Evolutionary conservation across 2,113 vertebrate species (phyloP), one percentile per base, ranked within the genome.

Genomic region (Deroptyus accipitrinus): DNA sequence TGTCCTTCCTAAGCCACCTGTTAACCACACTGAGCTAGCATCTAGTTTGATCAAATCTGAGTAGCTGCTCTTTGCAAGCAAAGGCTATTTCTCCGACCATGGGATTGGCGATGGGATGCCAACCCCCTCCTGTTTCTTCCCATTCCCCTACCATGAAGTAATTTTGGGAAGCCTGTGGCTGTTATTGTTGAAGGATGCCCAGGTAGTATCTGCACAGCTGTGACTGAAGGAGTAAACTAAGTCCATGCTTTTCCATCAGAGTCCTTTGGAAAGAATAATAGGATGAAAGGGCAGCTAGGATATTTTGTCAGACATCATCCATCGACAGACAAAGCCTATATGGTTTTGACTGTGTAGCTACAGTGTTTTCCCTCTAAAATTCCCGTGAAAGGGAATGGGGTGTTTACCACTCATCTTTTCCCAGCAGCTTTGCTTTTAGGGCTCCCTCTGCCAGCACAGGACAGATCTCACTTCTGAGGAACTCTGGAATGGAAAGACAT

Each of bases 321-420:
- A n/a, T 52, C 9, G 64, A 51, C 25, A 46, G 66, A 33, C 13
- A 89, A 46, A 90, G 39, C 17, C 61, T n/a, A 9, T 37, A 35
- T 6, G 35, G 11, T 31, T 85, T 84, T 59, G 19, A 49, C 42
- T 24, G 7, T 7, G 11, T 31, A 61, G 37, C 31, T 64, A 37
- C 17, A 1, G 2, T 19, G 0, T 0, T 77, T 90, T 74, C 11
- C 28, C 11, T 52, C 66, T 41, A 73, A 68, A 86, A 30, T 39
- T 42, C 37, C 49, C 2, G 6, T 17, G 41, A 33, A 48, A 86
- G 13, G 28, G 25, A 73, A 48, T 18, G 0, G 1, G 5, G 25
- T 59, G 15, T 20, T 86, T 49, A 68, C 7, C n/a, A 33, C 37
- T 37, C 64, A 52, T 28, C 22, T 92, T 44, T 54, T 31, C 59